A percentile compares a stretch with the other conserved stretches of the same genome.
Conservation (phyloP, 2,113 vertebrate genomes). For the Lophochroa leadbeateri region DNA sequence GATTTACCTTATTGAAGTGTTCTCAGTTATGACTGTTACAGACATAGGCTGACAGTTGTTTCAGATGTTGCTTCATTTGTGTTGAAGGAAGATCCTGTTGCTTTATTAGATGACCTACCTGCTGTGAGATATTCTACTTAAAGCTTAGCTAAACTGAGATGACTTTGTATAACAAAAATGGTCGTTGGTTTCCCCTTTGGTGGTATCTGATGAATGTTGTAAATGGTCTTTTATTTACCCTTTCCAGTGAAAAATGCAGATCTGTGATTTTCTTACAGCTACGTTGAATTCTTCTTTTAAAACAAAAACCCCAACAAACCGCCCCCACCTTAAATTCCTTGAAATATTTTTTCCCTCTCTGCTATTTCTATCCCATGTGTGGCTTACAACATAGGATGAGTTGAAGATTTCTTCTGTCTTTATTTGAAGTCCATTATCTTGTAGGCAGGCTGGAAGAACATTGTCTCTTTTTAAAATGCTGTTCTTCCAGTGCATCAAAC, state of each 20-base stretch:
- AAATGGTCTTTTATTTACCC: neutral
- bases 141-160: neutral
- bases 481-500: neutral
- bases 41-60: neutral
- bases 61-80: neutral
- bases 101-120: neutral
- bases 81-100: neutral
- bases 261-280: neutral
- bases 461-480: neutral
- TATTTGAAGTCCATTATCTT: neutral
- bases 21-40: neutral
- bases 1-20: neutral
- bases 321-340: neutral
- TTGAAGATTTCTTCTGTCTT: neutral
- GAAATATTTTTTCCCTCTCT: neutral
- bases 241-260: neutral
- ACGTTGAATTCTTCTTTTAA: neutral
- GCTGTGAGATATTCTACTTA: neutral
- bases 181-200: neutral
- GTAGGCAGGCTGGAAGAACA: neutral
- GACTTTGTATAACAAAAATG: neutral
- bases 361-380: fast-evolving
- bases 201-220: neutral
- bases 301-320: neutral
- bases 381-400: neutral